These are phyloP conservation scores for Todiramphus chloris DNA, from an alignment of 2,113 vertebrate species.

Conservation along the genomic window DNA sequence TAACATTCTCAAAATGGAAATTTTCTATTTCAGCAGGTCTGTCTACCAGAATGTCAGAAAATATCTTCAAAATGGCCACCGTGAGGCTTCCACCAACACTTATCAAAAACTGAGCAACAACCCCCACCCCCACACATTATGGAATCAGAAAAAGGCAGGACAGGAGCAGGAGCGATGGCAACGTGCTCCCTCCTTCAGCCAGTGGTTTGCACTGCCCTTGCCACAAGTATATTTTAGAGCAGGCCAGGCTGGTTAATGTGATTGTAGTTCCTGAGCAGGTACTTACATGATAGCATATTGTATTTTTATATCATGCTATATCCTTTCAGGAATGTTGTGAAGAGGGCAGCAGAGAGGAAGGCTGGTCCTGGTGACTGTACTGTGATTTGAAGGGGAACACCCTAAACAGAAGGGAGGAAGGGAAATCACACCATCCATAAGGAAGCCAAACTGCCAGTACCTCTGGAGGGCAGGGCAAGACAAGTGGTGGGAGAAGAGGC, in stretches of 20 bases:
- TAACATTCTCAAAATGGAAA: not conserved
- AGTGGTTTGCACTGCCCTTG: not conserved
- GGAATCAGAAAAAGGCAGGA: not conserved
- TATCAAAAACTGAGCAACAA: not conserved
- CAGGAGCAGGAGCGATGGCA: not conserved
- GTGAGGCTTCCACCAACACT: not conserved
- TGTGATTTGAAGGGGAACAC: not conserved
- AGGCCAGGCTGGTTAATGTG: not conserved
- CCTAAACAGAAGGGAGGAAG: not conserved
- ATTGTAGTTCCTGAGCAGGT: not conserved
- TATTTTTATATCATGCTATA: not conserved
- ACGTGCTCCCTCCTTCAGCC: not conserved
- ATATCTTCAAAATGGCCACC: not conserved
- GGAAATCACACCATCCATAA: not conserved
- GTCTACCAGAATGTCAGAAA: not conserved
- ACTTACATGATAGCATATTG: accelerated
- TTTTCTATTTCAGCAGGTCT: not conserved
- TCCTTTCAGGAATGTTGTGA: not conserved
- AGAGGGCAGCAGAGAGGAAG: not conserved
- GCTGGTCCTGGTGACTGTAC: not conserved
- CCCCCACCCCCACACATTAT: accelerated
- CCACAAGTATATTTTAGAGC: not conserved
- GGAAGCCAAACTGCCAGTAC: not conserved
- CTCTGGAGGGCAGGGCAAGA: not conserved
- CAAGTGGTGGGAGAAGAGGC: not conserved